Base-by-base conservation (phyloP, 2,888 invertebrate genomes). In the Monoplex corrugatus region DNA sequence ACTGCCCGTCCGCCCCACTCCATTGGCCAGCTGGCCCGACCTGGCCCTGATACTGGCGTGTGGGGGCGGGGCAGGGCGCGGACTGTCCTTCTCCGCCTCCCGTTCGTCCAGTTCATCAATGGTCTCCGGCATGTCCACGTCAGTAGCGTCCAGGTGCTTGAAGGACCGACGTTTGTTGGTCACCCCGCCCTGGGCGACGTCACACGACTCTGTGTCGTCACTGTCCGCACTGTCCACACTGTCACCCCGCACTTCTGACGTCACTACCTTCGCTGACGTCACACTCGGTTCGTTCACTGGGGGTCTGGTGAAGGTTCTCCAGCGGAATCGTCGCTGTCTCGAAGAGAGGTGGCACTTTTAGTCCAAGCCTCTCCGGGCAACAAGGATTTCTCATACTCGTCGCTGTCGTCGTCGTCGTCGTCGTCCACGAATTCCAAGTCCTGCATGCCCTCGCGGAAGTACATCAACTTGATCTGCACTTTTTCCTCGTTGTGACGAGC, bases 401-500 rank as follows among this genome's bases (percentile, higher is more conserved):
- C 68, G 0, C 32, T 45, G 16, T 40, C 87, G 16, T 40, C 87
- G 3, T 68, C 68, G 28, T 57, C 83, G 0, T 75, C n/a, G 8
- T 35, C 80, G 16, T 86, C 35, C 19, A n/a, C 89, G 0, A 68
- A 63, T 1, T 32, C 80, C 8, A 63, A 78, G 35, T n/a, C 32
- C 43, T 40, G 35, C 82, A 0, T 32, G 10, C 57, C 83, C 38
- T 63, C 86, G 91, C 13, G 87, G 45, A 63, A 86, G 89, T 90
- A 90, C 83, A 87, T 91, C 8, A 93, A 63, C 38, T 91, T 50
- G 38, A 93, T 87, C 40, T 91, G 91, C 44, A 92, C 90, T 13
- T 90, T 84, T 63, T 93, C 89, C 28, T 93, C 90, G 5, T 89
- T 91, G 86, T 95, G 94, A 50, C 90, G 86, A 6, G 94, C 94